Evolutionary conservation across 2,113 vertebrate species (phyloP).

Genomic region (Poeciliopsis retropinna): DNA sequence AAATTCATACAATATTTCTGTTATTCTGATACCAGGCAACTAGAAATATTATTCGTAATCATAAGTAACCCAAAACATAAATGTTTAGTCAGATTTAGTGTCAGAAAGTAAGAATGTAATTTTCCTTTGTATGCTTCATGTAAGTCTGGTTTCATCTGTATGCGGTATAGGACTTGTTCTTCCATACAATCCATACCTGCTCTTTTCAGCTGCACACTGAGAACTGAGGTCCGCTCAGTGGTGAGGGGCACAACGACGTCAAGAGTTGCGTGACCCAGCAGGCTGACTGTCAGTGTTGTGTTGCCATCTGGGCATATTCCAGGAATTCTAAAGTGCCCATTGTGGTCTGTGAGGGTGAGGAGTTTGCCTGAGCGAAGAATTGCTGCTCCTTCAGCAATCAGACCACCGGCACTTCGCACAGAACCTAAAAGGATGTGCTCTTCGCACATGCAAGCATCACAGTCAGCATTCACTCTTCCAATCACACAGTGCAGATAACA

Average conservation of each 20-base stretch:
- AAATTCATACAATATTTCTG: too few relatives aligned
- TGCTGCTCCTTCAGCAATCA: conserved; percentile 81
- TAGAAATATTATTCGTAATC: background rate
- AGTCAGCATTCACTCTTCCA: conserved; percentile 88
- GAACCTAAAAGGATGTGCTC: conserved; percentile 86
- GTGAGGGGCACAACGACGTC: conserved; percentile 77
- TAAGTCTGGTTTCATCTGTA: background rate
- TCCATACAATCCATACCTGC: conserved; percentile 80
- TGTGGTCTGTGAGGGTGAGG: conserved; percentile 84
- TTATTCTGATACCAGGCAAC: background rate
- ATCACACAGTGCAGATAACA: conserved; percentile 87
- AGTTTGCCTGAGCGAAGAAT: conserved; percentile 83
- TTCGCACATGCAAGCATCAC: conserved; percentile 89
- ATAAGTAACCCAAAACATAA: background rate
- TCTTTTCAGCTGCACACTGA: conserved; percentile 87
- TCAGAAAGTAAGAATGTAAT: too few relatives aligned
- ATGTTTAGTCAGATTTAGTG: too few relatives aligned
- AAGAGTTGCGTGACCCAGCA: conserved; percentile 82
- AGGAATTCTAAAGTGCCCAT: conserved; percentile 87
- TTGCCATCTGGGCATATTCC: conserved; percentile 91
- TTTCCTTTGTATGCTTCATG: too few relatives aligned
- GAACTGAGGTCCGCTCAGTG: conserved; percentile 76
- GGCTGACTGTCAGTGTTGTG: conserved; percentile 84
- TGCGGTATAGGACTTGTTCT: background rate
- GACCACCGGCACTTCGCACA: conserved; percentile 86